These are phyloP conservation scores for Eupeodes luniger DNA, from an alignment of 2,888 invertebrate species.

Conservation along the genomic window DNA sequence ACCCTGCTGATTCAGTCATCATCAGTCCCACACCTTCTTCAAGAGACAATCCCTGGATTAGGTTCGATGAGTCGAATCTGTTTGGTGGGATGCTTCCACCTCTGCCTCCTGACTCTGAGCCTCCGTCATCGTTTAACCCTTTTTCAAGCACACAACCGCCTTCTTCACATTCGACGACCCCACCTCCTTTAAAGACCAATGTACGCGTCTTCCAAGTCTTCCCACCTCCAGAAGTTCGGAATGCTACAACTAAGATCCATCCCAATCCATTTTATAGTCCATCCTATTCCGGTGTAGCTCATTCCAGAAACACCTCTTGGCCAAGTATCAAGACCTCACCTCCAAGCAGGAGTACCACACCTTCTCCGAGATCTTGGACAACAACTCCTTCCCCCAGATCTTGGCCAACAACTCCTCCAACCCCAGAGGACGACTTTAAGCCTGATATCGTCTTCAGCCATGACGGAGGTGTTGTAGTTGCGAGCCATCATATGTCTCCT, in stretches of 20 bases:
- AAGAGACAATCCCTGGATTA: constrained; percentile 32
- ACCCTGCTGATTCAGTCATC: background rate
- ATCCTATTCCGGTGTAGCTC: constrained; percentile 81
- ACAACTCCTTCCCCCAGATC: constrained; percentile 20
- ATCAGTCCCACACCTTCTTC: constrained; percentile 24
- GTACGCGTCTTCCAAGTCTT: constrained; percentile 78
- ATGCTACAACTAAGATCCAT: constrained; percentile 76
- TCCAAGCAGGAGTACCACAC: constrained; percentile 21
- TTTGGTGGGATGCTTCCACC: constrained; percentile 34
- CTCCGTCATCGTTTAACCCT: constrained; percentile 10
- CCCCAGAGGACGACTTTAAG: constrained; percentile 12
- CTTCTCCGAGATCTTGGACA: constrained; percentile 6
- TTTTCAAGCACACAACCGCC: constrained; percentile 35
- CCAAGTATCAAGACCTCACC: constrained; percentile 46
- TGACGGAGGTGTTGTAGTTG: constrained; percentile 60
- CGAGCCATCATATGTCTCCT: background rate
- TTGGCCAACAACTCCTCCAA: background rate
- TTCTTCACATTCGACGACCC: constrained; percentile 27
- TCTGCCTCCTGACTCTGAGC: constrained; percentile 49
- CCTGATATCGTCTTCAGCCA: constrained; percentile 70
- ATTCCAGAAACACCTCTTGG: constrained; percentile 80
- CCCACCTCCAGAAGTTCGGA: constrained; percentile 78
- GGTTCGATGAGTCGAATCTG: constrained; percentile 57
- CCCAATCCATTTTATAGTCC: constrained; percentile 81
- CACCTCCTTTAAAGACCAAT: constrained; percentile 59